Evolutionary conservation across 2,888 invertebrate species (phyloP).

Genomic region (Trichogramma dendrolimi): DNA sequence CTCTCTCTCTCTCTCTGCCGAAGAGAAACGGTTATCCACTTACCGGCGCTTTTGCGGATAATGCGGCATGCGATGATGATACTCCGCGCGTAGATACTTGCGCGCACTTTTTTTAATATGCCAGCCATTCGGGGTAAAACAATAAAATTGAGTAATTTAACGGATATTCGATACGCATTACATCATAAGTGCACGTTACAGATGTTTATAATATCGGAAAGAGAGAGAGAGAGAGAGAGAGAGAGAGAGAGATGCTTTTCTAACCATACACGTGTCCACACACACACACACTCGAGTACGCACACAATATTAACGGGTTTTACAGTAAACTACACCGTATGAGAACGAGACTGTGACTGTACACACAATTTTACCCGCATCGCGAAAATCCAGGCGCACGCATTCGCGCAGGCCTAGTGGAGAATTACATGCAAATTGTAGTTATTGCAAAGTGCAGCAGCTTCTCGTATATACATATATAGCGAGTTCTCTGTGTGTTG

Average conservation of each 20-base stretch:
- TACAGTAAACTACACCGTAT: slow-evolving; percentile 12
- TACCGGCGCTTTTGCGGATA: too few species aligned
- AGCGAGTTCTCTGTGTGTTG: too few species aligned
- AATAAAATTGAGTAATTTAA: slow-evolving; percentile 23
- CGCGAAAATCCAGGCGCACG: background rate
- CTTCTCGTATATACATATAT: too few species aligned
- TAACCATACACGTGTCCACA: too few species aligned
- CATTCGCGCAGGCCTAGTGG: background rate
- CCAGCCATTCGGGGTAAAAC: slow-evolving; percentile 1
- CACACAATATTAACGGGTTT: slow-evolving; percentile 21
- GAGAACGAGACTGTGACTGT: slow-evolving; percentile 13
- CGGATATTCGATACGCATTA: background rate
- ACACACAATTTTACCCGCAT: background rate
- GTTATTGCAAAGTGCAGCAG: background rate
- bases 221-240: too few species aligned
- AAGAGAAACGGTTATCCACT: too few species aligned
- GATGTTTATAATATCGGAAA: too few species aligned
- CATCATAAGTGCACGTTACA: slow-evolving; percentile 4
- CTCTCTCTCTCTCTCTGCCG: slow-evolving; percentile 5
- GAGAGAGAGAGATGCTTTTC: too few species aligned
- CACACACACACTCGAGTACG: background rate
- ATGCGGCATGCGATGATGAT: too few species aligned
- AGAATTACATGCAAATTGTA: background rate
- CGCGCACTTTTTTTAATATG: too few species aligned
- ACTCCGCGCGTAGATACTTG: too few species aligned